These are phyloP conservation scores for Porphyrio hochstetteri DNA, from an alignment of 2,113 vertebrate genomes.

Conservation along the genomic window DNA sequence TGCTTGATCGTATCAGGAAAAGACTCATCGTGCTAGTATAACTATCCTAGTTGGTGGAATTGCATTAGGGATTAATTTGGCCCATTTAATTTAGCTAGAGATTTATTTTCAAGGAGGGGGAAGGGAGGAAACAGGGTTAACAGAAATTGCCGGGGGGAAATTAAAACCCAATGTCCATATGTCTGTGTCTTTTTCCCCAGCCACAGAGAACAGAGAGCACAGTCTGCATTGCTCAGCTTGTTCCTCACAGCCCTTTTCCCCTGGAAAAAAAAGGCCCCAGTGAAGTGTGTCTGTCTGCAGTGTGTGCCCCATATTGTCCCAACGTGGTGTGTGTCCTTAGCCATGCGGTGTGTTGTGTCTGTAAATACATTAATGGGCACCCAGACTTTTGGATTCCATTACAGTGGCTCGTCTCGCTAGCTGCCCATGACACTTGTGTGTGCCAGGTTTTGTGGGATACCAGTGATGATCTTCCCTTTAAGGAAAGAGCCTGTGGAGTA, in stretches of 20 bases:
- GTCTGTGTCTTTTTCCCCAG: constrained; percentile 3
- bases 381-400: not conserved
- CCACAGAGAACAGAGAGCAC: not conserved
- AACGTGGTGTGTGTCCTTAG: not conserved
- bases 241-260: constrained; percentile 21
- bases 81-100: constrained; percentile 59
- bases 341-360: not conserved
- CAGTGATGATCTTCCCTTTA: not conserved
- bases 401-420: not conserved
- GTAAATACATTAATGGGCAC: not conserved
- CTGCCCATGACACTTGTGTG: not conserved
- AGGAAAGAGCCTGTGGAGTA: not conserved
- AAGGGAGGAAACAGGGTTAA: constrained; percentile 44
- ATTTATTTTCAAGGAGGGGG: constrained; percentile 30
- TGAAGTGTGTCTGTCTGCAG: not conserved
- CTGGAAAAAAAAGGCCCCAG: not conserved
- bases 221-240: constrained; percentile 27
- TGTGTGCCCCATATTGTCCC: not conserved
- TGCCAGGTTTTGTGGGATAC: not conserved
- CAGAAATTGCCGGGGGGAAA: constrained; percentile 36
- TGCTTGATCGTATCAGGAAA: not conserved
- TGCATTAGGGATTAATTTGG: constrained; percentile 66
- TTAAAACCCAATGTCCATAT: constrained; percentile 34
- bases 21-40: not conserved
- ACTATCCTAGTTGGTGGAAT: constrained; percentile 3